These are phyloP conservation scores for Zootoca vivipara DNA, from an alignment of 2,113 vertebrate genomes.

Conservation along the genomic window DNA sequence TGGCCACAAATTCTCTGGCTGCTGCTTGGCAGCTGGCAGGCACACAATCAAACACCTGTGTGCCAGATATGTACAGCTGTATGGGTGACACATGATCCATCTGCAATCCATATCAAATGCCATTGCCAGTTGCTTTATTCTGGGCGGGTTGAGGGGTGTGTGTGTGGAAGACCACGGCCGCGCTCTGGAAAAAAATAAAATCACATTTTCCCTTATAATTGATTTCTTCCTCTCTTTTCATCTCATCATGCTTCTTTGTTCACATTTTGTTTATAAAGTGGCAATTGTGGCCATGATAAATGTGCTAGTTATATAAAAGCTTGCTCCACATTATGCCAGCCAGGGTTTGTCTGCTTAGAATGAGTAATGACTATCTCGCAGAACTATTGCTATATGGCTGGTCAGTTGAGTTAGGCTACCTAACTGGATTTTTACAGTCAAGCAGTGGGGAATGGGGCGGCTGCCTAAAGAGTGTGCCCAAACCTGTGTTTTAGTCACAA, in stretches of 20 bases:
- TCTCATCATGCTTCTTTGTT: not conserved
- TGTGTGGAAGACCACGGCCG: constrained; percentile 13
- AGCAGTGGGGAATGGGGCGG: not conserved
- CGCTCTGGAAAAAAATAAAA: constrained; percentile 33
- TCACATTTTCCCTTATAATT: constrained; percentile 29
- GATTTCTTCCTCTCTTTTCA: constrained; percentile 6
- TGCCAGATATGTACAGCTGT: constrained; percentile 73
- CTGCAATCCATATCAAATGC: constrained; percentile 47
- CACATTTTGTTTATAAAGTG: constrained; percentile 29
- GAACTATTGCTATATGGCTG: not conserved
- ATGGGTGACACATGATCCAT: constrained; percentile 57
- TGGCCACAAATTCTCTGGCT: constrained; percentile 27
- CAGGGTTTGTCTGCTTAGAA: constrained; percentile 7
- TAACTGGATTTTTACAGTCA: not conserved
- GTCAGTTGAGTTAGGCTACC: not conserved
- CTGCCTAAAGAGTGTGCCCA: not conserved
- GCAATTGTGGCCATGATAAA: constrained; percentile 16
- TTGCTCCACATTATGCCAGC: constrained; percentile 9
- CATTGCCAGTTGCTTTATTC: constrained; percentile 51
- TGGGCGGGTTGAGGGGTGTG: constrained; percentile 37
- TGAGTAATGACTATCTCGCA: constrained; percentile 45
- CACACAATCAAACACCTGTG: constrained; percentile 57
- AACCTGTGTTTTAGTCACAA: not conserved
- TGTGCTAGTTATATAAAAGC: constrained; percentile 27
- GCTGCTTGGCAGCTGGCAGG: constrained; percentile 67